A percentile compares a stretch with the other conserved stretches of the same genome.
Evolutionary conservation across 2,113 vertebrate species (phyloP).

Genomic region (Piaya cayana): DNA sequence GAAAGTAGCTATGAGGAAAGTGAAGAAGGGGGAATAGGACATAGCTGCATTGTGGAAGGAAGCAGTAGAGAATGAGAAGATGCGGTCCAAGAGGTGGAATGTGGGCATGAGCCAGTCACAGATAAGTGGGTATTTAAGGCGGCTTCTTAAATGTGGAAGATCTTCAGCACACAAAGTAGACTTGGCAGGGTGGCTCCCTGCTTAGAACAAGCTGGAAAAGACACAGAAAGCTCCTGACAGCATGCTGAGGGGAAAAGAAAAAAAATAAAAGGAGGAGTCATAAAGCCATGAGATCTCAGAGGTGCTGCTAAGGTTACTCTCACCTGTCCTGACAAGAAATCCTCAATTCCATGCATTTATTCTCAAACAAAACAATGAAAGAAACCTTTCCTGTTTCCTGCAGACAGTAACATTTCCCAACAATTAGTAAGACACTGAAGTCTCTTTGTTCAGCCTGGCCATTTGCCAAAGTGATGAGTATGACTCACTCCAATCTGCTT

Average conservation of each 20-base stretch:
- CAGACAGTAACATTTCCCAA: background rate
- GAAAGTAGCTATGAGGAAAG: background rate
- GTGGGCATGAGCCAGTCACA: background rate
- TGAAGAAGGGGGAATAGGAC: background rate
- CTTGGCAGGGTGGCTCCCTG: background rate
- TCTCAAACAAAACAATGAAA: background rate
- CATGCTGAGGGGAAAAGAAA: too few relatives aligned
- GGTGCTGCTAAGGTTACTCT: background rate
- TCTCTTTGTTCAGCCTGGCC: background rate
- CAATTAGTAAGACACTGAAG: background rate
- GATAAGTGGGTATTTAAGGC: background rate
- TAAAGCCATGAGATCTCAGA: background rate
- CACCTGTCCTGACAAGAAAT: background rate
- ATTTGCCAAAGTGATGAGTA: constrained; percentile 12
- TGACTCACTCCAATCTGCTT: background rate
- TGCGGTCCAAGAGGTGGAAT: background rate
- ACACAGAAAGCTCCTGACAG: background rate
- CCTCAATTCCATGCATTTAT: background rate
- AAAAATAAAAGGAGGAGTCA: background rate
- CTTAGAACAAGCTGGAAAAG: background rate
- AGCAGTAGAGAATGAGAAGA: background rate
- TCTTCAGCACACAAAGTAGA: background rate
- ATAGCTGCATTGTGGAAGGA: background rate
- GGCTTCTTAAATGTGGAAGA: background rate
- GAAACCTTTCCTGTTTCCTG: background rate